Conservation (phyloP, 2,888 invertebrate genomes). For the Amphiduros pacificus region DNA sequence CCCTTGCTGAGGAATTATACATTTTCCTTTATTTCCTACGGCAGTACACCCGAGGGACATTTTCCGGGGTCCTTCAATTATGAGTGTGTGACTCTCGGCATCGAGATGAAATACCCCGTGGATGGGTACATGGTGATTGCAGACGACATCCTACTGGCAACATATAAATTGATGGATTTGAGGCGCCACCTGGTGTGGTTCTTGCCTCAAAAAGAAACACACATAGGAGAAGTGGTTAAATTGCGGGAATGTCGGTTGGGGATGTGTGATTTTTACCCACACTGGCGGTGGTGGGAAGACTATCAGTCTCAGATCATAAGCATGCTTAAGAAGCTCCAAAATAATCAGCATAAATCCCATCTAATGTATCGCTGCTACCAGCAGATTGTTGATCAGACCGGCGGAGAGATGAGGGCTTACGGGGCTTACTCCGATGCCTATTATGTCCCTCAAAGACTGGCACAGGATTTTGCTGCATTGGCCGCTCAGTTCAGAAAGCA, state of each 20-base stretch:
- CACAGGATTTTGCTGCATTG: constrained; percentile 20
- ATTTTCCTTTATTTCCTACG: constrained; percentile 26
- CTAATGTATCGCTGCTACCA: constrained; percentile 19
- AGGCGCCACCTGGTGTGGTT: constrained; percentile 21
- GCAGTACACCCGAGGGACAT: constrained; percentile 18
- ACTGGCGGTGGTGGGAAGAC: constrained; percentile 30
- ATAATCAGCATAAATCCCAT: neutral
- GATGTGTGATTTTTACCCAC: constrained; percentile 29
- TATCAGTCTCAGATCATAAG: constrained; percentile 21
- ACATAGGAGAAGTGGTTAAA: constrained; percentile 25
- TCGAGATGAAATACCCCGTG: constrained; percentile 20
- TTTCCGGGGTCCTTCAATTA: constrained; percentile 29
- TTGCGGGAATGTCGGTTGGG: constrained; percentile 29
- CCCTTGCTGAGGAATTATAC: constrained; percentile 16
- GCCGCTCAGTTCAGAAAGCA: constrained; percentile 23
- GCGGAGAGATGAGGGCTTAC: constrained; percentile 18
- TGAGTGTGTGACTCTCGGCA: constrained; percentile 24
- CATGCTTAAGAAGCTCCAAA: constrained; percentile 11
- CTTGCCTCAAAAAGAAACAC: constrained; percentile 19
- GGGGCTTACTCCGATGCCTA: constrained; percentile 32
- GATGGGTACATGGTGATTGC: constrained; percentile 27
- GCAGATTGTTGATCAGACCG: constrained; percentile 21
- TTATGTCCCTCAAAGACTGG: constrained; percentile 27
- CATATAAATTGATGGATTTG: constrained; percentile 8
- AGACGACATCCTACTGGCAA: constrained; percentile 29